phyloP scores from a whole-genome alignment of 2,888 invertebrate genomes.

The Disparrhopalites patrizii region DNA sequence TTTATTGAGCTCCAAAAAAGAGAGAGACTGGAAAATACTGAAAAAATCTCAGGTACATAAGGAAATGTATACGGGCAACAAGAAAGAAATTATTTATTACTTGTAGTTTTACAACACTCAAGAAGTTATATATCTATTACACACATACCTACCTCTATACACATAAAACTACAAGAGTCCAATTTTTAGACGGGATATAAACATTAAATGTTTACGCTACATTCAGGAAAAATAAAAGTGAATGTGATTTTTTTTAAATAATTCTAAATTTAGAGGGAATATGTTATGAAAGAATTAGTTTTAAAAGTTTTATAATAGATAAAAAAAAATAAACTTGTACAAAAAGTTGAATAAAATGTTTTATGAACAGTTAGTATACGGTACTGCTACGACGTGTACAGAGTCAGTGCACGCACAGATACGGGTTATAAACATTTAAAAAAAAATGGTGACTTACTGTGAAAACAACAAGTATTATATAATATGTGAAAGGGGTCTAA shows the following conservation, averaged over 20 bases:
- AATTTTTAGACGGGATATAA: too few relatives aligned
- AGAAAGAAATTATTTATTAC: neutral
- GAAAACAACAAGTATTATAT: neutral
- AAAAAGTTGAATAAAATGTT: neutral
- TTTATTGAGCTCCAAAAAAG: too few relatives aligned
- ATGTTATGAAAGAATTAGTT: too few relatives aligned
- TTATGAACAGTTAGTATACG: too few relatives aligned
- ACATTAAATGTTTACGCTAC: too few relatives aligned
- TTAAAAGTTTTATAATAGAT: neutral
- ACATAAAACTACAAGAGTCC: too few relatives aligned
- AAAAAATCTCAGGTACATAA: constrained; percentile 14
- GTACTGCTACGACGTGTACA: too few relatives aligned
- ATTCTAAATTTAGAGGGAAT: too few relatives aligned
- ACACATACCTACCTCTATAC: neutral
- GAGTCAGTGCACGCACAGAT: too few relatives aligned
- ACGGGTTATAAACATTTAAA: neutral
- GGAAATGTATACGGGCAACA: constrained; percentile 13
- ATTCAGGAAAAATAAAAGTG: too few relatives aligned
- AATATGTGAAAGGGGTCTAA: neutral
- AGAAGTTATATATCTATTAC: neutral
- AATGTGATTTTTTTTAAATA: too few relatives aligned
- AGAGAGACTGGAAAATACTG: too few relatives aligned
- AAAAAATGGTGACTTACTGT: neutral
- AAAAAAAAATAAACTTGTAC: neutral
- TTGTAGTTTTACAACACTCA: neutral